Evolutionary conservation across 2,113 vertebrate species (phyloP).

Genomic region (Coregonus clupeaformis): DNA sequence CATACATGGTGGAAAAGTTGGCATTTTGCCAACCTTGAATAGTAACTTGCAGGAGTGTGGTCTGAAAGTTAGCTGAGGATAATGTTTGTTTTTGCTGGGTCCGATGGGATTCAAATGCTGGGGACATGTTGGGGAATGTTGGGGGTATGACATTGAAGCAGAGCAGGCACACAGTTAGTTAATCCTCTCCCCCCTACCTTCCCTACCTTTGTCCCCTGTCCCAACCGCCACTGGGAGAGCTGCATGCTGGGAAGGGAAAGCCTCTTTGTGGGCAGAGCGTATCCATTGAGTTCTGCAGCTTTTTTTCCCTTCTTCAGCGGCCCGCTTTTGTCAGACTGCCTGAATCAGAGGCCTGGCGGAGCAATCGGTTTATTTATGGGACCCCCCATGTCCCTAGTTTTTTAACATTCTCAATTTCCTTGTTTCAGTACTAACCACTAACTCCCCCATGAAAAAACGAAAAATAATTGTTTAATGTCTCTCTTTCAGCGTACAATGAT

Average conservation of each 20-base stretch:
- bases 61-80: neutral
- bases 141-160: neutral
- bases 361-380: conserved; percentile 70
- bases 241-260: conserved; percentile 72
- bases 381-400: conserved; percentile 19
- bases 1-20: neutral
- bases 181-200: conserved; percentile 38
- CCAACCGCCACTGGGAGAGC: conserved; percentile 55
- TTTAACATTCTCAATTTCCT: neutral
- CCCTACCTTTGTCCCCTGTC: conserved; percentile 56
- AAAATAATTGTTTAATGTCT: too few relatives aligned
- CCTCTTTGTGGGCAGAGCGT: conserved; percentile 69
- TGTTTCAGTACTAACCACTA: conserved; percentile 22
- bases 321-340: conserved; percentile 69
- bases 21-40: neutral
- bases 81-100: neutral
- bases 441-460: neutral
- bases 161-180: conserved; percentile 44
- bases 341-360: conserved; percentile 69
- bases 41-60: neutral
- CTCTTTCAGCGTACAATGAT: conserved; percentile 85
- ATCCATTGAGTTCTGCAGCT: conserved; percentile 53
- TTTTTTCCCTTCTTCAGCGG: conserved; percentile 37
- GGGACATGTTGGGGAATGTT: conserved; percentile 29
- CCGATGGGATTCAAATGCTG: neutral